Evolutionary conservation across 2,113 vertebrate genomes (phyloP).

Genomic region (Gymnogyps californianus): DNA sequence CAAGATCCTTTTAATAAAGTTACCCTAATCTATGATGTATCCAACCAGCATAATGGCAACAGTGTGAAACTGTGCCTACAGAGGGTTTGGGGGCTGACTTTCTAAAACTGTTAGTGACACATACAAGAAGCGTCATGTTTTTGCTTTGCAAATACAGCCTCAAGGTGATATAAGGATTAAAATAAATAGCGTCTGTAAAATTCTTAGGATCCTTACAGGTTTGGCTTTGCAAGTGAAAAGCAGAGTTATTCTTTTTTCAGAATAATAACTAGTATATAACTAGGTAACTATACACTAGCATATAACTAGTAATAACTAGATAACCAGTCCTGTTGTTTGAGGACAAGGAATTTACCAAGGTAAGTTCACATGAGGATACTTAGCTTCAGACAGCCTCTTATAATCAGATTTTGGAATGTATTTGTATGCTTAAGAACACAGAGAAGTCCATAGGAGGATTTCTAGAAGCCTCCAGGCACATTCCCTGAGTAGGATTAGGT

Average conservation of each 20-base stretch:
- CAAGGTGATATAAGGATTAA: neutral
- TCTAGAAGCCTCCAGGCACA: neutral
- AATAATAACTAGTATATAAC: neutral
- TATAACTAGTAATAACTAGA: neutral
- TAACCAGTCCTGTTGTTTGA: neutral
- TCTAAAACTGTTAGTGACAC: neutral
- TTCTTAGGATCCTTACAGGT: neutral
- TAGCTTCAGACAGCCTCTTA: neutral
- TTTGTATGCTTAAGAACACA: neutral
- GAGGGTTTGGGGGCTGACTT: conserved; percentile 11
- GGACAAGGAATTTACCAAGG: neutral
- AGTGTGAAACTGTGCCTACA: conserved; percentile 8
- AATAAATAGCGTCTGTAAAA: neutral
- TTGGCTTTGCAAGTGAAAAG: neutral
- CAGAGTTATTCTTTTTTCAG: neutral
- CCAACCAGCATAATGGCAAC: neutral
- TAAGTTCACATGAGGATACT: neutral
- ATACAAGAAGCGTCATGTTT: neutral
- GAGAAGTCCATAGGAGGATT: neutral
- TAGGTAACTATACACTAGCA: neutral
- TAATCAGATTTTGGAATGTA: neutral
- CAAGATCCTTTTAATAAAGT: neutral
- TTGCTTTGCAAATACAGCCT: neutral
- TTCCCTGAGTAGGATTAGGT: neutral
- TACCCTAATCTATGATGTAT: neutral